Conservation (phyloP, 2,888 invertebrate species). For the Ceraclea dissimilis region DNA sequence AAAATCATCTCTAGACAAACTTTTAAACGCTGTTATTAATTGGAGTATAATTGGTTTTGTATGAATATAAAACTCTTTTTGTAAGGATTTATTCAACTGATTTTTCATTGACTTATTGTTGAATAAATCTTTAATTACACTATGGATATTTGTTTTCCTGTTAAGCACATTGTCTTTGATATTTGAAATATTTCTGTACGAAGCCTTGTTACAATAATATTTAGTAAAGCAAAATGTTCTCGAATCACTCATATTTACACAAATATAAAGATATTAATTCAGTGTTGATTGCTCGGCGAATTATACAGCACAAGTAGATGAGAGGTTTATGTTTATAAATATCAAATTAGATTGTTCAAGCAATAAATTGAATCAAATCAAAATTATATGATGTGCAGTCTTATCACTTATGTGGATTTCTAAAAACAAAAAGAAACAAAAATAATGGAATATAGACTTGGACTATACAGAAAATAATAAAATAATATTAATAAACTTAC, state of each 20-base stretch:
- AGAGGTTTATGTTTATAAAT: too few species aligned
- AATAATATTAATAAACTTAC: too few species aligned
- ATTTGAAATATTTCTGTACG: constrained; percentile 16
- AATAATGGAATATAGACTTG: too few species aligned
- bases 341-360: too few species aligned
- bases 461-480: too few species aligned
- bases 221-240: constrained; percentile 21
- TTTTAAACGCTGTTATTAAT: constrained; percentile 12
- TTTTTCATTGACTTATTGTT: background rate
- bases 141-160: constrained; percentile 7
- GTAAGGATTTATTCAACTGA: background rate
- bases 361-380: too few species aligned
- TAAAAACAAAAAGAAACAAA: too few species aligned
- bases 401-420: too few species aligned
- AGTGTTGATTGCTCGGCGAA: too few species aligned
- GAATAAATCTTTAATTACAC: constrained; percentile 15
- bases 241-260: background rate
- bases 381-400: too few species aligned
- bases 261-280: background rate
- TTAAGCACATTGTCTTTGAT: constrained; percentile 19
- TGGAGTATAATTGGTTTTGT: constrained; percentile 6
- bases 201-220: constrained; percentile 21
- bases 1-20: constrained; percentile 19
- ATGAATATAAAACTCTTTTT: background rate
- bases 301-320: too few species aligned